Evolutionary conservation across 1,140 invertebrate genomes (phyloP), one percentile per base, ranked within the genome.

Genomic region (Aphidius gifuensis): DNA sequence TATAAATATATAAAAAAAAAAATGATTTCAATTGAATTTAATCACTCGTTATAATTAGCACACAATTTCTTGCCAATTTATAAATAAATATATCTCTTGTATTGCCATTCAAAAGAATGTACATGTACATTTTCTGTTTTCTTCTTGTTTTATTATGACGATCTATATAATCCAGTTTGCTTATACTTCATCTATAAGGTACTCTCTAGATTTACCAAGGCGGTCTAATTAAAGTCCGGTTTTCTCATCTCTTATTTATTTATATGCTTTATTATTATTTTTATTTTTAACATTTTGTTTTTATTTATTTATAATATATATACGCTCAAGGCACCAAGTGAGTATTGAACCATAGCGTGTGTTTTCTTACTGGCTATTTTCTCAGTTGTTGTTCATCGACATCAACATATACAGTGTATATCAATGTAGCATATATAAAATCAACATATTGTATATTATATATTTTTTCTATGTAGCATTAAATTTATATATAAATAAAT

Each of bases 161-260:
- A 55, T 55, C 53, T 55, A 43, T 32, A 32, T 55, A 55, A 55
- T 55, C 53, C 53, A 42, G 40, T 42, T 43, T 55, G 53, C 40
- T 32, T 32, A 32, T 32, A 32, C 23, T 32, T 32, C 23, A 40
- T 53, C 53, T 55, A 38, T 55, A 53, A 53, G 11, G 32, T 53
- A 55, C 39, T 32, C 23, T 32, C 23, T 32, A 3, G 23, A 32
- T 32, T 39, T 55, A 38, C 40, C 53, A 55, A 43, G 53, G 53
- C 53, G 53, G 40, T 55, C 53, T 55, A 55, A 55, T 55, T 55
- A 55, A 55, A 55, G 53, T 55, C 53, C 53, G 53, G 53, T 55
- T 55, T 55, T 16, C 53, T 55, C 40, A 16, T 32, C 23, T 32
- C 23, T 32, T 32, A 32, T 32, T 3, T 32, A 32, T 32, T 3